These are phyloP conservation scores for Cetoscarus ocellatus DNA, from an alignment of 2,797 vertebrate species.

Conservation along the genomic window DNA sequence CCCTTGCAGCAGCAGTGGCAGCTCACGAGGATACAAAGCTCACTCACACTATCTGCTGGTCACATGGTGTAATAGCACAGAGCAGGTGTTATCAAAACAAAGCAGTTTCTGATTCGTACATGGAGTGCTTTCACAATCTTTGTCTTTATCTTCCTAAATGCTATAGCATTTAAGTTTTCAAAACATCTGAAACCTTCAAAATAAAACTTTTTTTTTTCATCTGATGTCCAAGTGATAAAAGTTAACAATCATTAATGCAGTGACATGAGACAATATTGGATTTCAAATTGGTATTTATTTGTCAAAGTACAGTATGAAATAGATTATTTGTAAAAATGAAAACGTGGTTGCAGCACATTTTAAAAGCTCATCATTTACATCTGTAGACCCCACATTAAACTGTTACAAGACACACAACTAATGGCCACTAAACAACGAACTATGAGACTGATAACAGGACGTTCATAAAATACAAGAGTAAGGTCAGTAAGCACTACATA, in stretches of 20 bases:
- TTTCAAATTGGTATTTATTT: neutral
- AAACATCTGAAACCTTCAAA: neutral
- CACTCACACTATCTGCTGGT: constrained; percentile 55
- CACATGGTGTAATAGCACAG: constrained; percentile 48
- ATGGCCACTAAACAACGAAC: no score
- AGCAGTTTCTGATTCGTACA: neutral
- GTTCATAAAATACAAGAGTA: no score
- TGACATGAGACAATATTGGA: neutral
- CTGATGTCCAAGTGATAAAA: neutral
- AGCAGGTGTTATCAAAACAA: constrained; percentile 1
- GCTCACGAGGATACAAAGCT: constrained; percentile 20
- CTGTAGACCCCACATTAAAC: no score
- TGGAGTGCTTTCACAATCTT: neutral
- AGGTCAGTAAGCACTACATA: no score
- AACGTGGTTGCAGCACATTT: no score
- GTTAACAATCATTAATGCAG: neutral
- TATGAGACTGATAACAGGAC: no score
- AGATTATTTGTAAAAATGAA: no score
- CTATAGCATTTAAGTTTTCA: neutral
- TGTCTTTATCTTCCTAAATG: neutral
- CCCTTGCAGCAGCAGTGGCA: neutral
- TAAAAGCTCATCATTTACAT: no score
- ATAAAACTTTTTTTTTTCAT: neutral
- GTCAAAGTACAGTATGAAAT: no score
- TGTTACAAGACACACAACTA: no score